Base-by-base conservation (phyloP, 2,113 vertebrate species). In the Mustela nigripes region DNA sequence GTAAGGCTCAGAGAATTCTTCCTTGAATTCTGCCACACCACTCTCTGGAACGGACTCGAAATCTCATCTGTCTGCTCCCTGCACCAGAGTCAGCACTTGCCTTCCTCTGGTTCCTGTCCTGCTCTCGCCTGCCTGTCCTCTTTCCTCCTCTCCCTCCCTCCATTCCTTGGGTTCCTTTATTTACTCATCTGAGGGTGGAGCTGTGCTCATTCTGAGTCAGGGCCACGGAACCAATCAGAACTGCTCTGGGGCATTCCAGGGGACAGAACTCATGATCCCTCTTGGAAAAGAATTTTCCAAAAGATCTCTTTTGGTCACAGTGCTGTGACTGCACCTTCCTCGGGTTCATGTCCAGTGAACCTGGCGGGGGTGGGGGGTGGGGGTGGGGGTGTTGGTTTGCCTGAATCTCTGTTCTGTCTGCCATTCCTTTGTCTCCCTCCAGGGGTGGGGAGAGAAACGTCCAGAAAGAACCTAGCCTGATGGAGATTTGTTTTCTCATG, bases 181-280 rank as follows among this genome's bases (percentile, higher is more conserved):
- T 98, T 98, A 98, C 98, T 98, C 98, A 98, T 98, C 97, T 50
- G 96, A 98, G 98, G 98, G 98, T 98, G 98, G 96, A 98, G 98
- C 98, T 58, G 67, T 42, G 84, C 93, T 97, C 97, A 87, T 86
- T 96, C 98, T 99, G 99, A 99, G 98, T 98, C 98, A 98, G 98
- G 98, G 95, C 56, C 94, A 14, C 50, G 24, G 65, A 90, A 91
- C 98, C 67, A 97, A 98, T 98, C 92, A 97, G 97, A 98, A 97
- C 92, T 26, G 39, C 89, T 80, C 74, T 93, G 97, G 98, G 97
- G 95, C 98, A 99, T 98, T 99, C 98, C 98, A 97, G 97, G 98
- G 97, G 89, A 98, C 97, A 88, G 97, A 98, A 98, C 98, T 98
- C 98, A 98, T 98, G 98, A 98, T 95, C 98, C 96, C 96, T 98